Base-by-base conservation (phyloP, 2,113 vertebrate species). In the Harpagus bidentatus region DNA sequence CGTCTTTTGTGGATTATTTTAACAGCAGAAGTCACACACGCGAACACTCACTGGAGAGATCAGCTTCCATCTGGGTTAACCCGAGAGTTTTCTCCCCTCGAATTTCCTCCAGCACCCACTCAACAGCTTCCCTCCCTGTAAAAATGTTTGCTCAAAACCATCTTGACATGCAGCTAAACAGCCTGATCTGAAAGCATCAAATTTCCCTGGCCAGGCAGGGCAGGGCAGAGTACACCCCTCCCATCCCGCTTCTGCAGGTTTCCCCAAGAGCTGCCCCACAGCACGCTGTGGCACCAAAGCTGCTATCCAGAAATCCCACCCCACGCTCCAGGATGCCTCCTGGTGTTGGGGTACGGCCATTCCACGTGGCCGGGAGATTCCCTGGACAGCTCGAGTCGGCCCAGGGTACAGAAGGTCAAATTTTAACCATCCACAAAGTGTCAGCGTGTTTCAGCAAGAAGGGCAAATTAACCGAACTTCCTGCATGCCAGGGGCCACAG, bases 61-160 rank as follows among this genome's bases (percentile, higher is more conserved):
- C 77, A 58, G 81, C 81, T 93, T 94, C 93, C 95, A 87, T 71
- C 86, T 84, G 95, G 81, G 86, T 91, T 95, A 95, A 95, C 61
- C 40, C 3, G 2, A 82, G 63, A 78, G 79, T 36, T 40, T 70
- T 85, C 86, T 71, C 77, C 77, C 77, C 77, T 91, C 47, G 2
- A 48, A n/a, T 66, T 90, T 87, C 93, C 84, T 92, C 88, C 82
- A 92, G 88, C 67, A 2, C 91, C 90, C 88, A 93, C 80, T 84
- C 82, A 67, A 56, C 88, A 89, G 94, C 86, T 94, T 89, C 78
- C 73, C 66, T 89, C 48, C 16, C 19, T 73, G 74, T 32, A 53
- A 93, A 94, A 96, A 79, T 11, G 48, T 85, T 87, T 89, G 91
- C 78, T 90, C 32, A 19, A 91, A 91, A 69, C 70, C 42, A n/a